Percentiles rank a stretch among this genome's conserved stretches.
phyloP scores from a whole-genome alignment of 2,113 vertebrate species.

The Silurus glanis region DNA sequence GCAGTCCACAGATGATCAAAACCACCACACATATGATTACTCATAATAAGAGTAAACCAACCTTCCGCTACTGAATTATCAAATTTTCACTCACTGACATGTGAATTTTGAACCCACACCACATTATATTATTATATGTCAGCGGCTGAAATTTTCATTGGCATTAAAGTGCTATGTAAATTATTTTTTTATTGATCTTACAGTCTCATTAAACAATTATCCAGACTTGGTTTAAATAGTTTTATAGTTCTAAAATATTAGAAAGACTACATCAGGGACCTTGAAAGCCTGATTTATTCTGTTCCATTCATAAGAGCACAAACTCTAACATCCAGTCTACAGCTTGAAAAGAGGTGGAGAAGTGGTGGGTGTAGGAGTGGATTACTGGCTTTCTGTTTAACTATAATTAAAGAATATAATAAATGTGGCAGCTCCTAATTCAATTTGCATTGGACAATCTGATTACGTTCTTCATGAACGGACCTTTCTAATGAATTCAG shows the following conservation, averaged over 20 bases:
- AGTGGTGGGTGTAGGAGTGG: neutral
- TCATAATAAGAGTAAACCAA: neutral
- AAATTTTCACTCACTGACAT: neutral
- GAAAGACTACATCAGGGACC: neutral
- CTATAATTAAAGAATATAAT: neutral
- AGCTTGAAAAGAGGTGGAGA: neutral
- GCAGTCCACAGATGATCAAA: no score
- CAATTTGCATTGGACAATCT: neutral
- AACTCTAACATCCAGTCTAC: neutral
- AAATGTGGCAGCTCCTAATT: neutral
- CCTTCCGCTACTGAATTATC: neutral
- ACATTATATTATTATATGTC: neutral
- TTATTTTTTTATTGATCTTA: neutral
- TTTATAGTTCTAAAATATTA: neutral
- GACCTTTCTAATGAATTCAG: slow-evolving; percentile 6
- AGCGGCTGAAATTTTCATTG: neutral
- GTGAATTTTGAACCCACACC: neutral
- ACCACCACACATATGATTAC: no score
- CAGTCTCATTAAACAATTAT: neutral
- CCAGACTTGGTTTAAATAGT: neutral
- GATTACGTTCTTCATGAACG: neutral
- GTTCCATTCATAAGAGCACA: neutral
- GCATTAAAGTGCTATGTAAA: neutral
- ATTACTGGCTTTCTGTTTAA: neutral
- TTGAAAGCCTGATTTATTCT: neutral